Conservation (phyloP, 2,797 vertebrate genomes). For the Danionella dracula region DNA sequence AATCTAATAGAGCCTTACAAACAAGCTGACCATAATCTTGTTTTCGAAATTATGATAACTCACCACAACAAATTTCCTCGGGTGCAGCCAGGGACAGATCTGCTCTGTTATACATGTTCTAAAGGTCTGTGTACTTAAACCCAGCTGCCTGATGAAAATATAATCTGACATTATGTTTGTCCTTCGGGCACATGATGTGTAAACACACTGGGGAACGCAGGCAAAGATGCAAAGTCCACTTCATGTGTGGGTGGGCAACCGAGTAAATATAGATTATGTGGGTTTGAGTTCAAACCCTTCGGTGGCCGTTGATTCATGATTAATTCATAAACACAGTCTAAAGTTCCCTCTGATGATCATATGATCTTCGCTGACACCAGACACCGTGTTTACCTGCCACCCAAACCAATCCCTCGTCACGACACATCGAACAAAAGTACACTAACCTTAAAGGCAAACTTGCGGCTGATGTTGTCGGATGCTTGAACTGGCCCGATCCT, state of each 20-base stretch:
- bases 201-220: conserved; percentile 23
- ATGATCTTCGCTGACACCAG: background rate
- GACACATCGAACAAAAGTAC: background rate
- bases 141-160: conserved; percentile 12
- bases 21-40: conserved; percentile 6
- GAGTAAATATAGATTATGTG: conserved; percentile 15
- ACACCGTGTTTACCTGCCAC: background rate
- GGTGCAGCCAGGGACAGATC: background rate
- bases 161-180: conserved; percentile 28
- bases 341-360: background rate
- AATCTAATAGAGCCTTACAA: conserved; percentile 20
- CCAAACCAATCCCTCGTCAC: background rate
- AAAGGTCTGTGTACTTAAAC: conserved; percentile 18
- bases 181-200: conserved; percentile 20
- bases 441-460: conserved; percentile 92
- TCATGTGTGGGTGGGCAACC: background rate
- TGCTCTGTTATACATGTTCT: background rate
- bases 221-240: conserved; percentile 30
- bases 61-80: background rate
- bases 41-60: conserved; percentile 9
- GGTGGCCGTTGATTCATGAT: background rate
- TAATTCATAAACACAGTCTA: background rate
- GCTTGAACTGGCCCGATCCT: conserved; percentile 76
- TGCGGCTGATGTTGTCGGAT: conserved; percentile 86
- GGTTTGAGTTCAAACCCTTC: conserved; percentile 16